A percentile compares a stretch with the other conserved stretches of the same genome.
phyloP scores from a whole-genome alignment of 2,113 vertebrate species.

The Bubalus kerabau region DNA sequence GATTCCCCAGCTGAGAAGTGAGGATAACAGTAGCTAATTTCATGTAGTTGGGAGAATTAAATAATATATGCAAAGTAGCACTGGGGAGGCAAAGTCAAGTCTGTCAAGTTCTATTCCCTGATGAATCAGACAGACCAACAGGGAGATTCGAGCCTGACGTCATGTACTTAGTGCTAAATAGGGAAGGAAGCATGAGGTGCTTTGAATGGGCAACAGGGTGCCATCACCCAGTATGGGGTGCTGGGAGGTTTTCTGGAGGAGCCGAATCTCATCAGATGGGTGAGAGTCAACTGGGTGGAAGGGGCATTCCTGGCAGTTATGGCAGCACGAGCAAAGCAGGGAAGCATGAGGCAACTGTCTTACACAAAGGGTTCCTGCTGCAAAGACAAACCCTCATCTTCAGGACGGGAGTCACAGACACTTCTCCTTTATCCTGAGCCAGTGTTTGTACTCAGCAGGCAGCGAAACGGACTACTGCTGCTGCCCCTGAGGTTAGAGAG shows the following conservation, averaged over 20 bases:
- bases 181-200: neutral
- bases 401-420: rapidly evolving
- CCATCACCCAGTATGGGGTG: too few relatives aligned
- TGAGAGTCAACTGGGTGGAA: neutral
- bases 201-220: rapidly evolving
- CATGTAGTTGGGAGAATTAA: neutral
- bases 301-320: neutral
- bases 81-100: neutral
- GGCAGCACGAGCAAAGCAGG: neutral
- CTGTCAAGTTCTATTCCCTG: rapidly evolving
- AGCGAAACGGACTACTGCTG: neutral
- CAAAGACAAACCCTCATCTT: neutral
- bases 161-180: rapidly evolving
- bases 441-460: rapidly evolving
- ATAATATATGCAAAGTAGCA: rapidly evolving
- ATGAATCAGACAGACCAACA: neutral
- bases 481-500: neutral
- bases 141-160: rapidly evolving
- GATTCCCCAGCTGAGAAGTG: neutral
- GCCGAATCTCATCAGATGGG: too few relatives aligned
- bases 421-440: neutral
- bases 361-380: neutral
- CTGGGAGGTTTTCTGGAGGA: neutral
- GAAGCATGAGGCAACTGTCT: neutral
- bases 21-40: too few relatives aligned